Percentiles rank a stretch among this genome's conserved stretches.
phyloP scores from a whole-genome alignment of 2,888 invertebrate genomes.

The Operophtera brumata region DNA sequence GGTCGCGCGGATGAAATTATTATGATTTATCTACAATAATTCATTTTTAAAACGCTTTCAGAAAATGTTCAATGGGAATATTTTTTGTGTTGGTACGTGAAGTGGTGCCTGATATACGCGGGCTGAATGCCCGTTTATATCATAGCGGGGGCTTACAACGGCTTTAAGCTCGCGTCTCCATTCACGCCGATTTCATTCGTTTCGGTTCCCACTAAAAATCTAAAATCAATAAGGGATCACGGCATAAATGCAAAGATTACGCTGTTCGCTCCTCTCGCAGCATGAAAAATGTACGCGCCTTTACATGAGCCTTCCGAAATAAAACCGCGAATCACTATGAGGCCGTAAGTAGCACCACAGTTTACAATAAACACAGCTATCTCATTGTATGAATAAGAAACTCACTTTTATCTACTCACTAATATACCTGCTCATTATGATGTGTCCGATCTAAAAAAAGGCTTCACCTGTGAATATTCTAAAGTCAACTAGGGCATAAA shows the following conservation, averaged over 20 bases:
- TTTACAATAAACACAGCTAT: conserved; percentile 1
- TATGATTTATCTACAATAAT: conserved; percentile 46
- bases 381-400: not conserved
- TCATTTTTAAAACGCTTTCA: conserved; percentile 35
- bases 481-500: no score
- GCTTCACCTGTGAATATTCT: no score
- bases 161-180: conserved; percentile 77
- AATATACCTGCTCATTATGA: no score
- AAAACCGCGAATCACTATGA: conserved; percentile 81
- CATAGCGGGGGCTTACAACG: conserved; percentile 73
- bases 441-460: no score
- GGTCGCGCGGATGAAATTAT: conserved; percentile 53
- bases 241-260: conserved; percentile 80
- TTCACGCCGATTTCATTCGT: conserved; percentile 77
- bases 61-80: conserved; percentile 35
- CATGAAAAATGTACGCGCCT: conserved; percentile 77
- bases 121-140: conserved; percentile 75
- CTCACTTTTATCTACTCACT: no score
- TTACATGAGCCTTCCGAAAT: conserved; percentile 77
- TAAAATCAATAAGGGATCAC: conserved; percentile 81
- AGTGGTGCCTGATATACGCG: conserved; percentile 63
- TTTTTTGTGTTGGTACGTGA: conserved; percentile 49
- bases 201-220: conserved; percentile 79
- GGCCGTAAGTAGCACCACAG: conserved; percentile 64
- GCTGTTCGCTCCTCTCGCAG: conserved; percentile 69